Conservation (phyloP, 64 coral and sea anemone species). For the Catalaphyllia jardinei region DNA sequence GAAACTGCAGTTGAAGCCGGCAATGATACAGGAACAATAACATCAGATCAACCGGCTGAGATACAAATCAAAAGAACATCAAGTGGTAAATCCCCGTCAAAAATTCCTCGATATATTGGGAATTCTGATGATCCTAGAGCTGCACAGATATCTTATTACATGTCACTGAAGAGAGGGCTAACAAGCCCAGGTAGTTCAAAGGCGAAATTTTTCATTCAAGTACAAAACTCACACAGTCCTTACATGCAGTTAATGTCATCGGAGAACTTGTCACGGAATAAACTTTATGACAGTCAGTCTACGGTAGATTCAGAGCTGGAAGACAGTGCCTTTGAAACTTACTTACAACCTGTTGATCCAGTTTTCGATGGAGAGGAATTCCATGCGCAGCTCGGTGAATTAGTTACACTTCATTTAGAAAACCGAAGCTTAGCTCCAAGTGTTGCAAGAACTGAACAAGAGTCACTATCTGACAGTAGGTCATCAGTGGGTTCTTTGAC, state of each 20-base stretch:
- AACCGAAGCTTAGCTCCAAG: slow-evolving; percentile 10
- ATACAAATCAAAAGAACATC: slow-evolving; percentile 87
- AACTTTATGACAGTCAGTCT: slow-evolving; percentile 60
- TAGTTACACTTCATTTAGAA: slow-evolving; percentile 30
- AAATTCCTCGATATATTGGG: slow-evolving; percentile 90
- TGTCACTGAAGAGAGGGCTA: slow-evolving; percentile 80
- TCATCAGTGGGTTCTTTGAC: slow-evolving; percentile 16
- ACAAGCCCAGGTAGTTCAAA: slow-evolving; percentile 52
- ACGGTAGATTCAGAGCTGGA: slow-evolving; percentile 57
- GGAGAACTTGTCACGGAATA: slow-evolving; percentile 36
- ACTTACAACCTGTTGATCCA: slow-evolving; percentile 23
- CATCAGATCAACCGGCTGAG: slow-evolving; percentile 68
- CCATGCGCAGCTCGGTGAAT: slow-evolving; percentile 39
- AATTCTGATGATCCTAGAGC: slow-evolving; percentile 51
- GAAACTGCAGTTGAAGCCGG: neutral
- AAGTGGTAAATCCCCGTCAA: slow-evolving; percentile 93
- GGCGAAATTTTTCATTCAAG: slow-evolving; percentile 91
- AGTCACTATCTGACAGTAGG: neutral
- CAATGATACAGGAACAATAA: slow-evolving; percentile 51
- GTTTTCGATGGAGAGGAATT: neutral
- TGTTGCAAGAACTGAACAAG: slow-evolving; percentile 9
- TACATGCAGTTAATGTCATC: slow-evolving; percentile 75
- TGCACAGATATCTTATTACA: slow-evolving; percentile 84
- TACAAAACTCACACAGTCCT: slow-evolving; percentile 74
- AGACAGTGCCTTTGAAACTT: slow-evolving; percentile 49